Base-by-base conservation (phyloP, 2,113 vertebrate genomes). In the Ceratotherium simum region DNA sequence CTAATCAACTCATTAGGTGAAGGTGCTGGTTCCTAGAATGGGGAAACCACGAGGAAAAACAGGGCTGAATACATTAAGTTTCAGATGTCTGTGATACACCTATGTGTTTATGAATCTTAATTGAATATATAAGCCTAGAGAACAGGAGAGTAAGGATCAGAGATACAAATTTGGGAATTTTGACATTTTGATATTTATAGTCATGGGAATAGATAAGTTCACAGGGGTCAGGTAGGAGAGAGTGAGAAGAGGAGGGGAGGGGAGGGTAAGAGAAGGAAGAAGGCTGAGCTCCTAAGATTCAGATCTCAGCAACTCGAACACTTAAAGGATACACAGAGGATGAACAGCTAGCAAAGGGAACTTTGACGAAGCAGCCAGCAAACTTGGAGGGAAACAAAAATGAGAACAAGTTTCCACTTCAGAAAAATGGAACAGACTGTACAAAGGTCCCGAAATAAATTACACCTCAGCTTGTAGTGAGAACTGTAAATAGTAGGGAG, bases 381-480 rank as follows among this genome's bases (percentile, higher is more conserved):
- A 58, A 33, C 4, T 2, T 64, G 46, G n/a, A 84, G 64, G 72
- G 70, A 54, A 82, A 89, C 17, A 75, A 42, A 96, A 83, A 90
- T 18, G 23, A 82, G 73, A n/a, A 79, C 29, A 78, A 82, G 60
- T 48, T 60, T 62, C 67, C 51, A 93, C 62, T 78, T 90, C 23
- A 90, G 70, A 54, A 69, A 93, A 96, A 87, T 36, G 84, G 33
- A 82, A 58, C 8, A 48, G 31, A 64, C 13, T 51, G 11, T 27
- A 72, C 83, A 69, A 76, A 96, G 33, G 60, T 75, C 95, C 54
- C 64, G 70, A 90, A 93, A 78, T 93, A 96, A 89, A 90, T 42
- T 46, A 84, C 33, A 62, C 31, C 18, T 70, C 46, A 58, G 58
- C 3, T 23, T 89, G 51, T 5, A 58, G 58, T 75, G 27, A 84